A percentile compares a stretch with the other conserved stretches of the same genome.
phyloP scores from a whole-genome alignment of 2,113 vertebrate genomes.

The Phasianus colchicus region DNA sequence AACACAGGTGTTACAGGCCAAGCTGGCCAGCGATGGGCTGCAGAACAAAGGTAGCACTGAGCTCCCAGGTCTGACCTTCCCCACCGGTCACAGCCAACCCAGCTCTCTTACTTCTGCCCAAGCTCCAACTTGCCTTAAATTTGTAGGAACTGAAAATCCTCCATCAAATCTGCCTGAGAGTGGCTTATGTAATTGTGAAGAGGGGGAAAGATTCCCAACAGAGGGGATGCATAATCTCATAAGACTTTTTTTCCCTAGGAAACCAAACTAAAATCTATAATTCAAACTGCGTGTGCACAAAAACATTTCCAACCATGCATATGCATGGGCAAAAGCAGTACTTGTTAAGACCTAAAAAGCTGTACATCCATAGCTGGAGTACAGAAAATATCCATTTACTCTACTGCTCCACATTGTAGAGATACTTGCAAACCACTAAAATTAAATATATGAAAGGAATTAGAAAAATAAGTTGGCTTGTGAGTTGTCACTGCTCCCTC shows the following conservation, averaged over 20 bases:
- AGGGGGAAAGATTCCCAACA: background rate
- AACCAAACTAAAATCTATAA: background rate
- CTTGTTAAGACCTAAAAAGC: background rate
- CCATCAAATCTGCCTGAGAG: background rate
- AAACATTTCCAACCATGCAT: background rate
- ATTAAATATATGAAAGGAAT: conserved; percentile 3
- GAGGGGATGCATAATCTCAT: background rate
- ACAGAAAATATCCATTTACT: background rate
- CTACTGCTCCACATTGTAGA: background rate
- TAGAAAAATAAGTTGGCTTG: conserved; percentile 31
- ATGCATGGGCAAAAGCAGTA: background rate
- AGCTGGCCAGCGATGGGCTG: background rate
- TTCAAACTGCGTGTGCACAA: background rate
- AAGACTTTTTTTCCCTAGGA: background rate
- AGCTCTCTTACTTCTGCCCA: background rate
- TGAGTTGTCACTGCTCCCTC: conserved; percentile 16
- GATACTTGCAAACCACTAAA: background rate
- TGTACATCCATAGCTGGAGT: background rate
- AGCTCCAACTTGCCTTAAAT: background rate
- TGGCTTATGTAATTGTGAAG: background rate
- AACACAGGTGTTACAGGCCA: fast-evolving
- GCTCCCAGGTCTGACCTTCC: background rate
- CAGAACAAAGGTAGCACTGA: fast-evolving
- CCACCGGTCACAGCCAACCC: background rate
- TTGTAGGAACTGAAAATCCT: background rate